Conservation (phyloP, 2,797 vertebrate genomes). For the Melanotaenia parkinsoni region DNA sequence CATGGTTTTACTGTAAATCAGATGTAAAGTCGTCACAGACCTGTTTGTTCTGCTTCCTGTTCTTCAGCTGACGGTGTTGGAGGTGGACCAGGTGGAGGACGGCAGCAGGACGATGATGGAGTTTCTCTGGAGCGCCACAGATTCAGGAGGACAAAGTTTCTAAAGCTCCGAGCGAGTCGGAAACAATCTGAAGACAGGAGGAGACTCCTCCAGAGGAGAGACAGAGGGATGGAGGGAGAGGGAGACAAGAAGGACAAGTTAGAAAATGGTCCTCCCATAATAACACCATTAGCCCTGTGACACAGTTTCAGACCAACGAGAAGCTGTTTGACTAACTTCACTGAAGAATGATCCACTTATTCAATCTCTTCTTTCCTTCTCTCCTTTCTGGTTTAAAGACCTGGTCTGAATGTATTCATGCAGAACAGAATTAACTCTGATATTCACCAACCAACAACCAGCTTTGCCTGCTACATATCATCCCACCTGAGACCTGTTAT, state of each 20-base stretch:
- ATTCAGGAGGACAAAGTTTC: constrained; percentile 33
- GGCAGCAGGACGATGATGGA: not conserved
- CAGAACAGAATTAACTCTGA: constrained; percentile 11
- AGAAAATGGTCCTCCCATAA: constrained; percentile 57
- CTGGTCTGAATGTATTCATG: not conserved
- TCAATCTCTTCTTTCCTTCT: not conserved
- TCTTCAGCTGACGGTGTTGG: constrained; percentile 8
- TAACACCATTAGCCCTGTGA: constrained; percentile 62
- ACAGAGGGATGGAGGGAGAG: constrained; percentile 29
- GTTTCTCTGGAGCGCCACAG: constrained; percentile 12
- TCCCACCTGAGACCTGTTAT: constrained; percentile 57
- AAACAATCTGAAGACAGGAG: constrained; percentile 33
- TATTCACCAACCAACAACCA: not conserved
- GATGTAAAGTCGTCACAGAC: no score
- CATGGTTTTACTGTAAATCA: no score
- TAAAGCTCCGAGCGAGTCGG: constrained; percentile 14
- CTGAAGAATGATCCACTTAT: not conserved
- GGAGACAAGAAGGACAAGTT: constrained; percentile 33
- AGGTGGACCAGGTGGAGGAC: not conserved
- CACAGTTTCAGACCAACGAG: constrained; percentile 61
- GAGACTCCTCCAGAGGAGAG: constrained; percentile 62
- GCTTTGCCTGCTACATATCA: constrained; percentile 36
- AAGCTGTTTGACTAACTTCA: constrained; percentile 43
- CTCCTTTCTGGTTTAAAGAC: not conserved
- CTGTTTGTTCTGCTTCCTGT: not conserved